These are phyloP conservation scores for Agrotis segetum DNA, from an alignment of 2,888 invertebrate genomes.

Conservation along the genomic window DNA sequence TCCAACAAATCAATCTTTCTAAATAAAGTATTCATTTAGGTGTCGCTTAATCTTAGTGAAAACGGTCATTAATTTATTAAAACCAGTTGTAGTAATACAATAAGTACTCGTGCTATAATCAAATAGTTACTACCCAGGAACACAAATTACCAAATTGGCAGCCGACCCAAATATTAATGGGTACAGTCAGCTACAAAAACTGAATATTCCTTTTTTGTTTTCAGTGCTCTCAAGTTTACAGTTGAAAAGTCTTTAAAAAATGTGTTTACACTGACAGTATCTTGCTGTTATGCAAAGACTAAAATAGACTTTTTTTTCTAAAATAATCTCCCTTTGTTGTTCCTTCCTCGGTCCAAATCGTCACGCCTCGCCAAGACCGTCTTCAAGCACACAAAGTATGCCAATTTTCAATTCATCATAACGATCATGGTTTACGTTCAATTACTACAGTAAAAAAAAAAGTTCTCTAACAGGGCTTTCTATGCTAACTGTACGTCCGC, in stretches of 20 bases:
- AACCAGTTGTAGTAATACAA: not conserved
- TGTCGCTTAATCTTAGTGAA: not conserved
- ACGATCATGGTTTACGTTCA: not conserved
- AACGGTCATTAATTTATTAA: not conserved
- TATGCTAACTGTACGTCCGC: not conserved
- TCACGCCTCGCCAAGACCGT: too few species aligned
- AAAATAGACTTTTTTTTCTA: too few species aligned
- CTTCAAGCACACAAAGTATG: too few species aligned
- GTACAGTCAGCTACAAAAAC: slow-evolving; percentile 4
- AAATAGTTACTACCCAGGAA: not conserved
- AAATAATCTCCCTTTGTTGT: too few species aligned
- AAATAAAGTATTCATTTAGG: not conserved
- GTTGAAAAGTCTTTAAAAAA: too few species aligned
- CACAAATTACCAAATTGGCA: slow-evolving; percentile 34
- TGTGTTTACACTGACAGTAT: too few species aligned
- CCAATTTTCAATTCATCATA: too few species aligned
- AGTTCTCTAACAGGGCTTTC: not conserved
- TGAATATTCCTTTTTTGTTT: too few species aligned
- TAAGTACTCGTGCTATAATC: not conserved
- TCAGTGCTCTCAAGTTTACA: too few species aligned
- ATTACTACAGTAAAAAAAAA: not conserved
- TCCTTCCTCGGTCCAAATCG: too few species aligned
- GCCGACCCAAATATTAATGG: slow-evolving; percentile 25
- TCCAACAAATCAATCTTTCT: not conserved
- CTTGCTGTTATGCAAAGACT: too few species aligned